Base-by-base conservation (phyloP, 2,113 vertebrate genomes). In the Synchiropus splendidus region DNA sequence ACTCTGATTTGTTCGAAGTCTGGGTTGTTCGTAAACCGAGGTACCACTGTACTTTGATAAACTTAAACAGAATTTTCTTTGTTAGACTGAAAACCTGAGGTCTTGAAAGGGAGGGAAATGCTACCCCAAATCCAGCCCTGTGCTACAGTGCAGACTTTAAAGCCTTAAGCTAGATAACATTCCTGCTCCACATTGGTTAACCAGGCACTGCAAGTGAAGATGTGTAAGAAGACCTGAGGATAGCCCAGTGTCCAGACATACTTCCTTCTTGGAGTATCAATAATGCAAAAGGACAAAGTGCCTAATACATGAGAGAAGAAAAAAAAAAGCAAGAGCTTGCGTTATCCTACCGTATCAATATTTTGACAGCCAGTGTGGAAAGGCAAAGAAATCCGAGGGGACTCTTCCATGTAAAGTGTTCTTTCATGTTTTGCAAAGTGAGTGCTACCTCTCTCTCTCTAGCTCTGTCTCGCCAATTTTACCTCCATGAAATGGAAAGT, bases 261-360 rank as follows among this genome's bases (percentile, higher is more conserved):
- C 27, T 18, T 40, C 45, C 43, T 38, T 56, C 47, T 12, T 48
- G 39, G 18, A 50, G 30, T 47, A 72, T 72, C 61, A 68, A 70
- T 80, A 70, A 82, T 78, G 67, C 56, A 80, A 51, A 50, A 74
- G 61, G 58, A 77, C 75, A 76, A 75, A 76, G 62, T 53, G 57
- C 73, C 37, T 65, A 59, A 71, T 67, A 64, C 45, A 62, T 48
- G 51, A 48, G 59, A 51, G 49, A 50, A 70, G 71, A 77, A 27
- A 27, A 27, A 27, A 4, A 5, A 27, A 4, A 27, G 21, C n/a
- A n/a, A n/a, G n/a, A n/a, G n/a, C n/a, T n/a, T n/a, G n/a, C 64
- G 61, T 62, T 64, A 34, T 31, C 40, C 39, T 51, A 34, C 31
- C 39, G 27, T 60, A 68, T 78, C 74, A 75, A 72, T 76, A 76